phyloP scores from a whole-genome alignment of 2,797 vertebrate genomes.

The Malurus leucopterus region DNA sequence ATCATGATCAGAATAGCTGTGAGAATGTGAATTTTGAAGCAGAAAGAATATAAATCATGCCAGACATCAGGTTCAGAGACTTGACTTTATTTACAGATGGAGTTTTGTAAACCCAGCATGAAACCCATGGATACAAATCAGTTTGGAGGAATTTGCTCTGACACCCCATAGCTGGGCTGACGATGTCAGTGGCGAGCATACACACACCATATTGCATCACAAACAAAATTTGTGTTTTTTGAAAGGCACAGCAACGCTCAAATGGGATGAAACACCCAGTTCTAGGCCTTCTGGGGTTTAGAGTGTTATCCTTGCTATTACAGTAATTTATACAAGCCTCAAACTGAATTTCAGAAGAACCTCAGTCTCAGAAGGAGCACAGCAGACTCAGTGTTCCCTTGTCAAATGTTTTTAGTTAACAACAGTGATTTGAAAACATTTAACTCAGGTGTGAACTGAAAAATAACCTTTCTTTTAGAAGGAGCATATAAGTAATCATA shows the following conservation, averaged over 20 bases:
- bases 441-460: neutral
- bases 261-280: slow-evolving; percentile 1
- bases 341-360: slow-evolving; percentile 40
- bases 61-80: neutral
- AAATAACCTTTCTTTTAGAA: slow-evolving; percentile 8
- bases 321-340: slow-evolving; percentile 28
- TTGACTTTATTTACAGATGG: slow-evolving; percentile 6
- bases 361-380: neutral
- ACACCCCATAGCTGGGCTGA: neutral
- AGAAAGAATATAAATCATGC: neutral
- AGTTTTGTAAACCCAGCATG: slow-evolving; percentile 34
- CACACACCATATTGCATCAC: neutral
- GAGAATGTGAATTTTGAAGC: neutral
- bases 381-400: neutral
- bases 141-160: slow-evolving; percentile 29
- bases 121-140: slow-evolving; percentile 37
- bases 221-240: neutral
- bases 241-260: neutral
- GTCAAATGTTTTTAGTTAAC: neutral
- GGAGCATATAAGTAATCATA: neutral
- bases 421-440: neutral
- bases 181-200: neutral
- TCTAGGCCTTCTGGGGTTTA: neutral
- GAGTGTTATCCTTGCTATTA: neutral
- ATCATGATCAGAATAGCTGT: neutral